Evolutionary conservation across 37 sponge, comb jelly and placozoan genomes (phyloP), one percentile per base, ranked within the genome.

Genomic region (Geodia barretti): DNA sequence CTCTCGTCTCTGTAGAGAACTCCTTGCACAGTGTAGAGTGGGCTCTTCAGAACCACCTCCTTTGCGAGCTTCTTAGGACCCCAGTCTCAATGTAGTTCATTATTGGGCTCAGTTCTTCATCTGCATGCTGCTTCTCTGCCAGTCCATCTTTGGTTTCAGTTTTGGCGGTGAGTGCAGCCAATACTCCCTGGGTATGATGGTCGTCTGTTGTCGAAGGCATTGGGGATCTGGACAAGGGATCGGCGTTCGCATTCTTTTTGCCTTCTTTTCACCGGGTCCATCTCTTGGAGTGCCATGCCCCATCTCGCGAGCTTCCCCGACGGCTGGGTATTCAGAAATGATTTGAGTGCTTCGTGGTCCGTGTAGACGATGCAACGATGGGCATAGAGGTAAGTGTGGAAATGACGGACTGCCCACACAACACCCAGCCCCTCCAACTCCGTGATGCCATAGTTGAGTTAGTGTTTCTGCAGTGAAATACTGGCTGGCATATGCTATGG

Each of bases 301-400:
- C 87, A 87, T 4, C 87, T 41, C 20, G 87, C 81, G 37, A 80
- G 81, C 39, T 87, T 87, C 14, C 87, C 87, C 19, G 39, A 65
- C 2, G 64, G 86, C 31, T 62, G 62, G 3, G 91, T 77, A 9
- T 71, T 43, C 30, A 89, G 68, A 4, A 89, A 60, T 11, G 84
- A 73, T 70, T 79, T 84, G 8, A 90, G 86, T 38, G 91, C 81
- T 64, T 81, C 64, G 72, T 78, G 86, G 61, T 78, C 79, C 0
- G 79, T 78, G 9, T 36, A 71, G 1, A 85, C 72, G 1, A 25
- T 78, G 5, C 61, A 47, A 1, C 67, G 1, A 26, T 67, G 68
- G 7, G 68, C 79, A 41, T 79, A 67, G 40, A 67, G 58, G 33
- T 79, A 43, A 23, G 54, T 1, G 17, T 42, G 54, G 54, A 65